Base-by-base conservation (phyloP, 2,113 vertebrate genomes). In the Perca schrenkii region DNA sequence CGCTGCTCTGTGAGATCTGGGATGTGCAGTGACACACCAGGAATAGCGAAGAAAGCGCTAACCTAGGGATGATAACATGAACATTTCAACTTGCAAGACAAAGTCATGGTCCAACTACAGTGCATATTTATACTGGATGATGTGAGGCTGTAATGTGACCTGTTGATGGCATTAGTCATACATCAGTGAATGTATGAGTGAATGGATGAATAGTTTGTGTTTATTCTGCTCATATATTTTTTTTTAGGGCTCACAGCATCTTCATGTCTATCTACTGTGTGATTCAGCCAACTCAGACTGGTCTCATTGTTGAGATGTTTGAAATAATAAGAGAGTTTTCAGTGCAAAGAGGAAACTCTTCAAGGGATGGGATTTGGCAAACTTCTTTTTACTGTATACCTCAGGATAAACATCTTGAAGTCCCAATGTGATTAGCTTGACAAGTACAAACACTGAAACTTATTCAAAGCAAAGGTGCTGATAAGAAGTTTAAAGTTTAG, bases 1-100 rank as follows among this genome's bases (percentile, higher is more conserved):
- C 99, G 0, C 96, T 99, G 40, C 97, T 99, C 84, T 99, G 99
- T 82, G 99, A 99, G 92, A 97, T 99, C 95, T 99, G 98, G 99
- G 99, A 99, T 14, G 97, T 99, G 36, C 97, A 99, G 94, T 99
- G 93, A 96, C 15, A 2, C 28, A 49, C 8, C 2, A 12, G 36
- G 28, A 62, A 28, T 16, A 34, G 52, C 1, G 43, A 43, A 46
- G 58, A 47, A 25, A 47, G 25, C 0, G 1, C 22, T 21, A n/a
- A 8, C 4, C 25, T 16, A 28, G 16, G 22, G 62, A 84, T 52
- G 49, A 62, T 57, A 53, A 69, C 47, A 60, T 54, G 73, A 60
- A 90, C 81, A 80, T 64, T 85, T 78, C 1, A 67, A 74, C 62
- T 65, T 61, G 47, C 53, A 74, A 62, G 58, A 71, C 62, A 54